phyloP scores from a whole-genome alignment of 1,140 invertebrate species.

The Copidosoma floridanum region DNA sequence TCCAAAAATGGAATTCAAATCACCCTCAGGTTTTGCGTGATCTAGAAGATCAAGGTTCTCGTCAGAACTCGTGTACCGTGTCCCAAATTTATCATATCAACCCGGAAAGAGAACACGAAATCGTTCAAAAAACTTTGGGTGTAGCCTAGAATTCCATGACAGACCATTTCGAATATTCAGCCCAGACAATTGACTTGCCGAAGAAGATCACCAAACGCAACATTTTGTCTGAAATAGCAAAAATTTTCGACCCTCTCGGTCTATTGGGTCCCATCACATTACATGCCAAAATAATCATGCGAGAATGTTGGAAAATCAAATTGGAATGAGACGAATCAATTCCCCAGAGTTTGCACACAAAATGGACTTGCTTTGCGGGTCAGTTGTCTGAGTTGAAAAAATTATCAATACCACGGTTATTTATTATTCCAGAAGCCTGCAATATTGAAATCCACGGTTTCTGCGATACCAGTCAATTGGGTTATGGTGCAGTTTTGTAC shows the following conservation, averaged over 20 bases:
- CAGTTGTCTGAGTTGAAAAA: background rate
- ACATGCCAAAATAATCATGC: slow-evolving; percentile 37
- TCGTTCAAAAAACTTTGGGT: background rate
- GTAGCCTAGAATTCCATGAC: background rate
- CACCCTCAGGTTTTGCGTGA: background rate
- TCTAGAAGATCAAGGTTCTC: background rate
- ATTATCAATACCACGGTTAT: no score
- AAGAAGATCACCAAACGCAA: background rate
- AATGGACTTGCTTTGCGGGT: background rate
- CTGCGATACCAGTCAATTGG: slow-evolving; percentile 18
- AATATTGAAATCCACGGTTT: slow-evolving; percentile 2
- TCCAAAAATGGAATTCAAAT: slow-evolving; percentile 10
- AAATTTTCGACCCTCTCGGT: slow-evolving; percentile 40
- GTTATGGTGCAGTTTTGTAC: slow-evolving; percentile 14
- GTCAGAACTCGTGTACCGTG: background rate
- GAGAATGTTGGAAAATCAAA: slow-evolving; percentile 11
- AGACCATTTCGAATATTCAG: background rate
- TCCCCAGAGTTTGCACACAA: background rate
- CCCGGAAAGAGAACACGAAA: background rate
- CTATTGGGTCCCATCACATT: slow-evolving; percentile 44
- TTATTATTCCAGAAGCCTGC: background rate
- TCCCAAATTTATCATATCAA: background rate
- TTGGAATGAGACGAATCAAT: slow-evolving; percentile 12
- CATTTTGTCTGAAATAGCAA: slow-evolving; percentile 18
- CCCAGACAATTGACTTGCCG: background rate